A percentile compares a stretch with the other conserved stretches of the same genome.
phyloP scores from a whole-genome alignment of 2,113 vertebrate genomes.

The Ancistrus triradiatus region DNA sequence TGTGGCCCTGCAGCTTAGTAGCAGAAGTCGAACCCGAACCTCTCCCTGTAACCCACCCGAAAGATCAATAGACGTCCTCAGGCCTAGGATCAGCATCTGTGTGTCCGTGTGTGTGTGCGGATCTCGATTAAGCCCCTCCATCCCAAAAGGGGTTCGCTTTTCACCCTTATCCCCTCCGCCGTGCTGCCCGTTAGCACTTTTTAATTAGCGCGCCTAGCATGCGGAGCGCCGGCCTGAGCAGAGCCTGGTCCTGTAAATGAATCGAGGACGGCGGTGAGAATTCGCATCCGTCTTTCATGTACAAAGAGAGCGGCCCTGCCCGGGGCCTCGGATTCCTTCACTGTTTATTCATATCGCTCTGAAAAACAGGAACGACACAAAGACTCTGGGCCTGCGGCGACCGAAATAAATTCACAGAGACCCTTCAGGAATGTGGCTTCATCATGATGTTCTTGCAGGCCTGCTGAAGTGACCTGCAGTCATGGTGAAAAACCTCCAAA shows the following conservation, averaged over 20 bases:
- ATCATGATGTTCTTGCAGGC: too few species aligned
- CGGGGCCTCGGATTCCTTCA: not conserved
- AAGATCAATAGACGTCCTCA: slow-evolving; percentile 62
- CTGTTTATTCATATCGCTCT: slow-evolving; percentile 17
- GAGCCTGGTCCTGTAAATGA: slow-evolving; percentile 42
- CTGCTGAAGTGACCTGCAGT: too few species aligned
- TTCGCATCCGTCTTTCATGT: slow-evolving; percentile 36
- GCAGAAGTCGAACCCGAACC: slow-evolving; percentile 46
- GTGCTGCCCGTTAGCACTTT: slow-evolving; percentile 62
- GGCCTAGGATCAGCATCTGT: slow-evolving; percentile 47
- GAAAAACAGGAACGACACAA: not conserved
- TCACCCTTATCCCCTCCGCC: slow-evolving; percentile 38
- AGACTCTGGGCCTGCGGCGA: slow-evolving; percentile 13
- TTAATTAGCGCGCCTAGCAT: slow-evolving; percentile 62
- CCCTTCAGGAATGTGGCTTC: not conserved
- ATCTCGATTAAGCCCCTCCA: slow-evolving; percentile 50
- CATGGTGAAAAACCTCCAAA: too few species aligned
- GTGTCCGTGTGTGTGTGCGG: slow-evolving; percentile 10
- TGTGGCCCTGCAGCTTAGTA: slow-evolving; percentile 64
- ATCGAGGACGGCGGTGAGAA: slow-evolving; percentile 24
- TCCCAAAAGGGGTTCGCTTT: slow-evolving; percentile 38
- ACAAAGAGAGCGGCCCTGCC: not conserved
- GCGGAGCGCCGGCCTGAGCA: slow-evolving; percentile 3
- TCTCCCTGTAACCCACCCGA: slow-evolving; percentile 46
- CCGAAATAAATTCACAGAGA: not conserved